These are phyloP conservation scores for Caenorhabditis plicata DNA, from an alignment of 2,888 invertebrate genomes.

Conservation along the genomic window DNA sequence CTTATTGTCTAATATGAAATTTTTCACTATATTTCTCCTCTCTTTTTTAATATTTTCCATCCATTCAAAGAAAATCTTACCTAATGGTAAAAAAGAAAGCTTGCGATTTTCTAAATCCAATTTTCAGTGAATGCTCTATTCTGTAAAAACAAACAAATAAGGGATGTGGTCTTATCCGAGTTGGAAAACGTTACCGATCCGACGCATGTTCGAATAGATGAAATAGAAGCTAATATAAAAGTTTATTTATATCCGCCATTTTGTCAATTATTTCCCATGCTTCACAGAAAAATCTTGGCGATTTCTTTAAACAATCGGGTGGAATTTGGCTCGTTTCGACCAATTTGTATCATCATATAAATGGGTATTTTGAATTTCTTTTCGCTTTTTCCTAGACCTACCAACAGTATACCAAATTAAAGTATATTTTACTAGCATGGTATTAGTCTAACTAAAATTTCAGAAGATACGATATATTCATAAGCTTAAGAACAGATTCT, in stretches of 20 bases:
- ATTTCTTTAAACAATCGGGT: slow-evolving; percentile 9
- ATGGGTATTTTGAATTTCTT: slow-evolving; percentile 13
- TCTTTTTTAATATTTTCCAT: no score
- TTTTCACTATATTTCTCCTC: no score
- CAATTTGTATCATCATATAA: slow-evolving; percentile 25
- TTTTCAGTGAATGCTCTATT: slow-evolving; percentile 13
- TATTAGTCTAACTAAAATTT: no score
- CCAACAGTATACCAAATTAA: no score
- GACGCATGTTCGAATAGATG: slow-evolving; percentile 12
- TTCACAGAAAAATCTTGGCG: neutral
- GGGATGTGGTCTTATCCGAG: slow-evolving; percentile 1
- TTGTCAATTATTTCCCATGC: neutral
- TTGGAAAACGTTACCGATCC: slow-evolving; percentile 9
- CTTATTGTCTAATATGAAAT: no score
- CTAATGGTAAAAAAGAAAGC: slow-evolving; percentile 10
- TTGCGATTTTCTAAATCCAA: neutral
- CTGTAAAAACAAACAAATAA: slow-evolving; percentile 4
- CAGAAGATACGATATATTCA: neutral
- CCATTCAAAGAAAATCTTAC: no score
- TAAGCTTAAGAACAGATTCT: neutral
- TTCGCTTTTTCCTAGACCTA: no score
- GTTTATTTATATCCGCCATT: slow-evolving; percentile 1
- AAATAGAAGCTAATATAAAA: slow-evolving; percentile 15
- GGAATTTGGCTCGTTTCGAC: slow-evolving; percentile 28
- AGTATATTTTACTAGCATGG: no score